These are phyloP conservation scores for Beris morrisii DNA, from an alignment of 2,888 invertebrate species.

Conservation along the genomic window DNA sequence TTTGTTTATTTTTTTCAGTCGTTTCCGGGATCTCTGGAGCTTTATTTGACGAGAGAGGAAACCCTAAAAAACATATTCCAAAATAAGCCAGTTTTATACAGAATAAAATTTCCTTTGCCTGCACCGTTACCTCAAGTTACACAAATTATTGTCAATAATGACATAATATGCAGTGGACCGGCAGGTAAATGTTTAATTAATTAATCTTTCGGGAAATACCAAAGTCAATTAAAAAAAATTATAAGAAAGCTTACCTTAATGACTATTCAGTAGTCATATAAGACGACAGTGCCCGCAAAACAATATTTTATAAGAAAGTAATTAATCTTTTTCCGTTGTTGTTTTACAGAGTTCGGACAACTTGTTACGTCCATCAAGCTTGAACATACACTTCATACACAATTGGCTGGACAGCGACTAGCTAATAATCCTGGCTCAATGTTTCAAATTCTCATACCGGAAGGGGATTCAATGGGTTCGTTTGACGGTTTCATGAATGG, in stretches of 20 bases:
- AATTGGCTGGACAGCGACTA: constrained; percentile 11
- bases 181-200: constrained; percentile 55
- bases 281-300: no score
- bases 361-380: constrained; percentile 53
- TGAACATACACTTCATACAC: constrained; percentile 47
- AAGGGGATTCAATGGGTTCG: not conserved
- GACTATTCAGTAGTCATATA: no score
- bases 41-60: constrained; percentile 11
- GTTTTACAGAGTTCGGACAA: constrained; percentile 47
- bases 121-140: constrained; percentile 62
- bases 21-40: constrained; percentile 20
- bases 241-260: no score
- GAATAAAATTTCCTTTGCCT: constrained; percentile 63
- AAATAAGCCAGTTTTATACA: constrained; percentile 57
- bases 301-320: no score
- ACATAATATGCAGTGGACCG: constrained; percentile 62
- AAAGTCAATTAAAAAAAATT: constrained; percentile 51
- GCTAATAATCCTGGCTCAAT: not conserved
- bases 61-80: constrained; percentile 46
- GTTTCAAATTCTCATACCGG: constrained; percentile 12
- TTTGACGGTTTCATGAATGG: no score
- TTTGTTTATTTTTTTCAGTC: constrained; percentile 19
- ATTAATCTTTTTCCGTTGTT: not conserved
- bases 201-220: not conserved
- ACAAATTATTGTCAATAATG: constrained; percentile 61